These are phyloP conservation scores for mouse (Mus musculus) DNA, from an alignment of 2,113 vertebrate species.

Conservation along the genomic window DNA sequence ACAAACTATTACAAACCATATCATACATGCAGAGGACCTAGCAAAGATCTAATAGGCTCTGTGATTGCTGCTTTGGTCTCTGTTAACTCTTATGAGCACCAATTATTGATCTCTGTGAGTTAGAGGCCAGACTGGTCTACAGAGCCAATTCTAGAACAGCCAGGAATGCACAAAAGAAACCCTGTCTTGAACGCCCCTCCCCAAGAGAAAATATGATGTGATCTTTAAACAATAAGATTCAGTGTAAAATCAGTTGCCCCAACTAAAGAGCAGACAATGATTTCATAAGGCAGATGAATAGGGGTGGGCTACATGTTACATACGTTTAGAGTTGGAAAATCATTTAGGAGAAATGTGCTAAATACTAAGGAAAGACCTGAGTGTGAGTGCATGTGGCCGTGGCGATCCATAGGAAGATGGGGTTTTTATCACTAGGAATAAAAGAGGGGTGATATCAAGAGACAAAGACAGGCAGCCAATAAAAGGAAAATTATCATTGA, in stretches of 20 bases:
- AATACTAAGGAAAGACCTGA: conserved; percentile 12
- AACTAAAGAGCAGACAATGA: conserved; percentile 35
- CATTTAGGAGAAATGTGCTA: conserved; percentile 20
- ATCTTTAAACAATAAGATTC: conserved; percentile 4
- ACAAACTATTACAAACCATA: neutral
- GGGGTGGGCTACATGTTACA: conserved; percentile 3
- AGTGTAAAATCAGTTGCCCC: neutral
- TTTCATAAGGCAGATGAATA: conserved; percentile 56
- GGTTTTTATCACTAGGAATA: neutral
- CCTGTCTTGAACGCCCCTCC: neutral
- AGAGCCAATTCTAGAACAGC: neutral
- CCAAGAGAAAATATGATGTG: neutral
- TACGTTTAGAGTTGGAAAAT: neutral
- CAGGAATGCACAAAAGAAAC: neutral
- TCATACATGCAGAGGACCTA: neutral
- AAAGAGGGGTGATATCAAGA: neutral
- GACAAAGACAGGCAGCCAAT: conserved; percentile 29
- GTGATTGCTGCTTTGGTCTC: neutral
- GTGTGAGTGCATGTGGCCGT: neutral
- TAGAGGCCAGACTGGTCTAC: neutral
- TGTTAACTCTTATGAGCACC: neutral
- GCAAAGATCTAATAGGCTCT: neutral
- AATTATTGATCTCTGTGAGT: neutral
- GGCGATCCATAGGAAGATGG: neutral
- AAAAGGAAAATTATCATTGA: conserved; percentile 17